Conservation (phyloP, 2,113 vertebrate species). For the Phalacrocorax carbo region DNA sequence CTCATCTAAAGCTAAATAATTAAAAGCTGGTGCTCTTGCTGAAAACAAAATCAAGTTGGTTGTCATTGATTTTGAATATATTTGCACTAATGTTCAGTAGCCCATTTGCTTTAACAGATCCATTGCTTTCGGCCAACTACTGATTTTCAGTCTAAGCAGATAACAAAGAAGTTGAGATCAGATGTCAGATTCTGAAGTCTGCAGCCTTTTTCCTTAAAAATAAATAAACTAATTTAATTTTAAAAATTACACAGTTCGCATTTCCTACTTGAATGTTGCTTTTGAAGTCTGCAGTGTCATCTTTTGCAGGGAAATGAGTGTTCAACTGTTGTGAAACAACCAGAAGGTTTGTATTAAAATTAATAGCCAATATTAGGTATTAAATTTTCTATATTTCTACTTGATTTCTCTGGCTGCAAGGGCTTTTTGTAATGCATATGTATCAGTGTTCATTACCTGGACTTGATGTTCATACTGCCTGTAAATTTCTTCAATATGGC, state of each 20-base stretch:
- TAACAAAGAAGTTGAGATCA: not conserved
- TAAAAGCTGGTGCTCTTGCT: not conserved
- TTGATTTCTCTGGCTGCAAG: not conserved
- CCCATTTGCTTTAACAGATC: not conserved
- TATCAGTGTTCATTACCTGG: not conserved
- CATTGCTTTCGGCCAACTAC: not conserved
- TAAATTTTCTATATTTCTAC: not conserved
- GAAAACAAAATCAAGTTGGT: not conserved
- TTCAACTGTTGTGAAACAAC: not conserved
- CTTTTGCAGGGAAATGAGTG: not conserved
- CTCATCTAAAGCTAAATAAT: not conserved
- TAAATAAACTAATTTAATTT: not conserved
- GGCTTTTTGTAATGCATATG: not conserved
- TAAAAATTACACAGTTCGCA: not conserved
- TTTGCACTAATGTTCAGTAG: not conserved
- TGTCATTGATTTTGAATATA: not conserved
- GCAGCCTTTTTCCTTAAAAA: not conserved
- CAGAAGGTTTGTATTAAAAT: not conserved
- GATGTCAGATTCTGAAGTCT: not conserved
- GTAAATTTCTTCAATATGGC: not conserved
- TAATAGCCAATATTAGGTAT: not conserved
- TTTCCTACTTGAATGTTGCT: not conserved
- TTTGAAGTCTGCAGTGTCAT: not conserved
- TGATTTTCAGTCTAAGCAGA: not conserved
- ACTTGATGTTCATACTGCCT: not conserved